These are phyloP conservation scores for Cheilosia variabilis DNA, from an alignment of 2,888 invertebrate genomes.

Conservation along the genomic window DNA sequence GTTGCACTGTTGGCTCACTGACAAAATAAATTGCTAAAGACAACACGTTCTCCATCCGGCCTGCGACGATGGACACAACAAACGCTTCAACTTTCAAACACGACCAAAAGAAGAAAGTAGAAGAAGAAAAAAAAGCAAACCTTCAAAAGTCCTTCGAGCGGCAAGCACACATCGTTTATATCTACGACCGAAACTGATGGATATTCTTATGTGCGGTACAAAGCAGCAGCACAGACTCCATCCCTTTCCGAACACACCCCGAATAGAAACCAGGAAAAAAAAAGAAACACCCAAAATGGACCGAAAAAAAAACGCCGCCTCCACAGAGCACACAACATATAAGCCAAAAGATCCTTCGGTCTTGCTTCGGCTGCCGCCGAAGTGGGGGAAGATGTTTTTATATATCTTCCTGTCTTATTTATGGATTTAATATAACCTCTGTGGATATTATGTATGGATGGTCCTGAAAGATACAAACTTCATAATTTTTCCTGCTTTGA, in stretches of 20 bases:
- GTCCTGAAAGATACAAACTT: constrained; percentile 71
- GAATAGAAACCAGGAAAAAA: constrained; percentile 3
- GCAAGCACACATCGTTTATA: constrained; percentile 8
- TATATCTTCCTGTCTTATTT: constrained; percentile 59
- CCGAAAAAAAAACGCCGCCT: constrained; percentile 36
- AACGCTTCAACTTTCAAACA: constrained; percentile 59
- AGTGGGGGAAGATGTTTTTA: constrained; percentile 29
- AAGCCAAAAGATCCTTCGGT: constrained; percentile 45
- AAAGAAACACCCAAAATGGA: constrained; percentile 36
- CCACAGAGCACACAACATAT: constrained; percentile 26
- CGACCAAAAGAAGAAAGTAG: constrained; percentile 25
- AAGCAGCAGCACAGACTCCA: constrained; percentile 44
- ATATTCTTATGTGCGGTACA: constrained; percentile 51
- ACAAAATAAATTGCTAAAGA: constrained; percentile 74
- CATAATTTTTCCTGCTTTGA: constrained; percentile 72
- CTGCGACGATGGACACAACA: constrained; percentile 63
- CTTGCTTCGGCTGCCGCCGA: constrained; percentile 12
- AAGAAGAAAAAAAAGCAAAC: constrained; percentile 6
- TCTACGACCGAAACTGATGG: constrained; percentile 40
- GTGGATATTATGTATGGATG: constrained; percentile 67
- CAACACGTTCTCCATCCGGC: constrained; percentile 73
- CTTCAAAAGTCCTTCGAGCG: constrained; percentile 8
- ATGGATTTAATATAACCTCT: constrained; percentile 75
- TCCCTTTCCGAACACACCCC: constrained; percentile 32
- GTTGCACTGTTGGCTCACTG: constrained; percentile 68